These are phyloP conservation scores for Thecocarcelia acutangulata DNA, from an alignment of 2,888 invertebrate species.

Conservation along the genomic window DNA sequence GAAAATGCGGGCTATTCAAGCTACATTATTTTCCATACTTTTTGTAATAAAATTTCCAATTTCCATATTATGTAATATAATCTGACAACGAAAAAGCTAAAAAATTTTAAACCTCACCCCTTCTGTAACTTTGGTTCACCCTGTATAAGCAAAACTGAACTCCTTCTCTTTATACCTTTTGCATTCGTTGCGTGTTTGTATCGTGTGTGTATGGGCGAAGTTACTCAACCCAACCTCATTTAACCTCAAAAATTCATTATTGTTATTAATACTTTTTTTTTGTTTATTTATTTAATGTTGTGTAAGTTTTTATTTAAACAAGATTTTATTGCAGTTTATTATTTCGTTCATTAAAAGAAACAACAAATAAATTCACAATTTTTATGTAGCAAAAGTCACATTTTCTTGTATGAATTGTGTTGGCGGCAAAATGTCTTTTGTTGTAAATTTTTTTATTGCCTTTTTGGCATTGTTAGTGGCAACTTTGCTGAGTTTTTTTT, in stretches of 20 bases:
- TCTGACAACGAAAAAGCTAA: too few relatives aligned
- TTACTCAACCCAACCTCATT: slow-evolving; percentile 21
- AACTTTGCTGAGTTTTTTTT: slow-evolving; percentile 35
- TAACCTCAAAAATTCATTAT: slow-evolving; percentile 23
- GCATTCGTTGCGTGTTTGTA: too few relatives aligned
- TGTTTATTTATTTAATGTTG: slow-evolving; percentile 40
- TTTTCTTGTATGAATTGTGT: slow-evolving; percentile 54
- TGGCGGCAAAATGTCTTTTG: slow-evolving; percentile 58
- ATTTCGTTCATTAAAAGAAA: slow-evolving; percentile 31
- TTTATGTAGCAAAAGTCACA: slow-evolving; percentile 61
- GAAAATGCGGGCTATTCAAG: too few relatives aligned
- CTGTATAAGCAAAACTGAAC: too few relatives aligned
- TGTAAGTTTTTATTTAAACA: slow-evolving; percentile 50
- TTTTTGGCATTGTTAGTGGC: slow-evolving; percentile 34
- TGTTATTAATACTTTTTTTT: too few relatives aligned
- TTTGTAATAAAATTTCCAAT: too few relatives aligned
- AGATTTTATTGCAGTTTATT: slow-evolving; percentile 44
- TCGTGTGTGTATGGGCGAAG: background rate
- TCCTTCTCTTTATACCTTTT: too few relatives aligned
- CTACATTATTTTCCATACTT: too few relatives aligned
- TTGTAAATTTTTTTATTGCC: slow-evolving; percentile 23
- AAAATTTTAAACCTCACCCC: too few relatives aligned
- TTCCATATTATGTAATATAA: too few relatives aligned
- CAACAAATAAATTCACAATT: slow-evolving; percentile 54
- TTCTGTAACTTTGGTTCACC: too few relatives aligned